These are phyloP conservation scores for Rhimphoctona megacephalus DNA, from an alignment of 2,888 invertebrate genomes.

Conservation along the genomic window DNA sequence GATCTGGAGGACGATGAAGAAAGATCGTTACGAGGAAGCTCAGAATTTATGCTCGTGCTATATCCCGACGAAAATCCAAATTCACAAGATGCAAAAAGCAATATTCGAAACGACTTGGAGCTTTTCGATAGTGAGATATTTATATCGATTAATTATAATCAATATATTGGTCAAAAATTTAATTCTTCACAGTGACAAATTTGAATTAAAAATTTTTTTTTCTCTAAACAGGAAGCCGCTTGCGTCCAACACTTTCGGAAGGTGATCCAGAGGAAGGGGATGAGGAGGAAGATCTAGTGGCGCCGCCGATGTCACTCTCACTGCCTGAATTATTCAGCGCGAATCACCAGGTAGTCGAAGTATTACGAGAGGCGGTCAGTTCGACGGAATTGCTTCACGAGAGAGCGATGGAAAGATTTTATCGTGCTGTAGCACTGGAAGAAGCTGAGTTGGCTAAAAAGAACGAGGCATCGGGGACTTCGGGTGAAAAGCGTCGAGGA, in stretches of 20 bases:
- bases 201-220: background rate
- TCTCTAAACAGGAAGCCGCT: constrained; percentile 40
- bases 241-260: constrained; percentile 61
- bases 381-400: constrained; percentile 94
- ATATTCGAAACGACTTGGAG: constrained; percentile 40
- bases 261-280: constrained; percentile 77
- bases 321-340: constrained; percentile 90
- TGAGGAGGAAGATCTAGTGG: constrained; percentile 87
- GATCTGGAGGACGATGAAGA: constrained; percentile 78
- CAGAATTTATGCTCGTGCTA: constrained; percentile 93
- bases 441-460: constrained; percentile 85
- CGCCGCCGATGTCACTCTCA: constrained; percentile 93
- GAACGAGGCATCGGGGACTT: constrained; percentile 62
- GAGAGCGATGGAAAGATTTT: constrained; percentile 92
- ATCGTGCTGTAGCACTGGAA: constrained; percentile 91
- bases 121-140: constrained; percentile 58
- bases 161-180: background rate
- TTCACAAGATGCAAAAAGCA: constrained; percentile 19
- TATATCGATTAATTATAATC: background rate
- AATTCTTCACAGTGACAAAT: background rate
- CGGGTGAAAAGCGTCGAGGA: constrained; percentile 39
- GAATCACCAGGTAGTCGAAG: constrained; percentile 86
- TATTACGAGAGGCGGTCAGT: constrained; percentile 91
- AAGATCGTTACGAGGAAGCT: constrained; percentile 88
- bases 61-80: constrained; percentile 86